These are phyloP conservation scores for Numenius arquata DNA, from an alignment of 2,113 vertebrate genomes.

Conservation along the genomic window DNA sequence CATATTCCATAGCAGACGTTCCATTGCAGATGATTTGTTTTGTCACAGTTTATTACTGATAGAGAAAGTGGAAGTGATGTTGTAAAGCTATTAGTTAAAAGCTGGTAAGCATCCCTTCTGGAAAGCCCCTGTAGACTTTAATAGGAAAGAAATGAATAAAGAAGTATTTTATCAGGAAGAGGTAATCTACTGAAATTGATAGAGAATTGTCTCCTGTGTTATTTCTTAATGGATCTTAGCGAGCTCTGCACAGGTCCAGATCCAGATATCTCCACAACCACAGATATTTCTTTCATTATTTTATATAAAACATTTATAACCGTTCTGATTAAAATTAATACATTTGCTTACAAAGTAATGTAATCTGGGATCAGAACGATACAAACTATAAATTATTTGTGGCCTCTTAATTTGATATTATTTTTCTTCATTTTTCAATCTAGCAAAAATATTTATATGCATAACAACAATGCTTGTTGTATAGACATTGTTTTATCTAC, in stretches of 20 bases:
- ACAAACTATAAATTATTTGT: background rate
- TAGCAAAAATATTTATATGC: background rate
- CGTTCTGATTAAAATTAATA: background rate
- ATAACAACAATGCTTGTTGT: background rate
- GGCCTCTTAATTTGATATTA: background rate
- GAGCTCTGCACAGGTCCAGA: background rate
- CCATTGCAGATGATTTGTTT: background rate
- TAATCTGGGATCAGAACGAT: background rate
- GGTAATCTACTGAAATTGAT: background rate
- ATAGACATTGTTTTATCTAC: background rate
- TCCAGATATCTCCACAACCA: too few relatives aligned
- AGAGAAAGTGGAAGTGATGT: background rate
- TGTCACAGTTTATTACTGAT: background rate
- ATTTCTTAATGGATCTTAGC: background rate
- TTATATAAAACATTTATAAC: background rate
- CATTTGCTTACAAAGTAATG: background rate
- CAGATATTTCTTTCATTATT: background rate
- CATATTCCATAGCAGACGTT: background rate
- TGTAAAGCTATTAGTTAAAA: constrained; percentile 22
- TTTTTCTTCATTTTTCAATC: background rate
- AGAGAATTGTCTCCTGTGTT: background rate
- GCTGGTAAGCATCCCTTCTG: background rate
- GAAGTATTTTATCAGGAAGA: constrained; percentile 15
- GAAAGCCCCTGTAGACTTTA: background rate
- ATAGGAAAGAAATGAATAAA: constrained; percentile 26